phyloP scores from a whole-genome alignment of 1,140 invertebrate species.

The Trichonephila clavata region DNA sequence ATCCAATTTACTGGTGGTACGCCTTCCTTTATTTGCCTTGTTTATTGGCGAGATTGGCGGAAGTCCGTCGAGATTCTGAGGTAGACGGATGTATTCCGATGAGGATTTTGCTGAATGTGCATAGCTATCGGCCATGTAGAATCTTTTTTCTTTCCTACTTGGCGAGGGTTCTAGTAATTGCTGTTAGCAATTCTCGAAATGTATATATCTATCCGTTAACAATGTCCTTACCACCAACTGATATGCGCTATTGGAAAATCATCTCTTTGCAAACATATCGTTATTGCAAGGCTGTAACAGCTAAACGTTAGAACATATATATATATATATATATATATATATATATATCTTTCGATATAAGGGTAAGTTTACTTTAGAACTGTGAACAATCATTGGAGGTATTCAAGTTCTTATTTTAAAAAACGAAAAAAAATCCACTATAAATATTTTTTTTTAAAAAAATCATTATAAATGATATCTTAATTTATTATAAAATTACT shows the following conservation, averaged over 20 bases:
- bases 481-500: too few relatives aligned
- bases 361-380: too few relatives aligned
- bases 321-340: too few relatives aligned
- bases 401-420: too few relatives aligned
- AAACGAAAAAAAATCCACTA: too few relatives aligned
- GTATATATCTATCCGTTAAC: not conserved
- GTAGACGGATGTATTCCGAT: slow-evolving; percentile 28
- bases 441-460: too few relatives aligned
- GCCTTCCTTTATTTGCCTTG: slow-evolving; percentile 62
- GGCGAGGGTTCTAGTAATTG: not conserved
- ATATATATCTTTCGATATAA: too few relatives aligned
- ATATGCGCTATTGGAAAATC: not conserved
- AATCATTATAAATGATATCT: too few relatives aligned
- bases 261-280: not conserved
- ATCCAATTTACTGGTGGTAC: slow-evolving; percentile 58
- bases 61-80: slow-evolving; percentile 32
- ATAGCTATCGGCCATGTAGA: slow-evolving; percentile 21
- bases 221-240: not conserved
- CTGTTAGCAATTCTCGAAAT: slow-evolving; percentile 19
- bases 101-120: slow-evolving; percentile 49
- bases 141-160: not conserved
- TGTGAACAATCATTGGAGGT: too few relatives aligned
- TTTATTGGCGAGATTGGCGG: slow-evolving; percentile 70
- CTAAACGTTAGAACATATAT: not conserved
- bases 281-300: not conserved